Conservation (phyloP, 2,113 vertebrate species). For the Mus spicilegus region DNA sequence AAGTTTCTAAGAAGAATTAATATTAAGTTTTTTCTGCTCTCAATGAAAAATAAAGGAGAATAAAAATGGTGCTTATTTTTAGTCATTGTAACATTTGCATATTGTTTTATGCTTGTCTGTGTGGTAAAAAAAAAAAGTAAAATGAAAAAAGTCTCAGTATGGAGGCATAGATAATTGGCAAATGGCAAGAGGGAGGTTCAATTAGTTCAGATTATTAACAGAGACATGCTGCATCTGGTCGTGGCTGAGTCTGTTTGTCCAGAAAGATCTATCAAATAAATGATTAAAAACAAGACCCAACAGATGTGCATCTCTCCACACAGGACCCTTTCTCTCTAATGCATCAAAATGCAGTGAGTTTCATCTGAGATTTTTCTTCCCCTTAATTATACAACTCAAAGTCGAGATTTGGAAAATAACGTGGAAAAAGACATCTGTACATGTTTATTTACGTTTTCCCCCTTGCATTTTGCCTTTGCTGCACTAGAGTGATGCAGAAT, state of each 20-base stretch:
- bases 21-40: slow-evolving; percentile 67
- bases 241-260: slow-evolving; percentile 83
- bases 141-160: slow-evolving; percentile 41
- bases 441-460: slow-evolving; percentile 79
- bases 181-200: slow-evolving; percentile 82
- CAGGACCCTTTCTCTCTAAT: slow-evolving; percentile 68
- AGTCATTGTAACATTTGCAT: slow-evolving; percentile 76
- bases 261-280: slow-evolving; percentile 85
- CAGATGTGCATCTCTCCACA: slow-evolving; percentile 78
- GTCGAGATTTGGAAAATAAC: slow-evolving; percentile 64
- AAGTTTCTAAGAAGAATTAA: slow-evolving; percentile 46
- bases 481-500: slow-evolving; percentile 61
- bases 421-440: slow-evolving; percentile 79
- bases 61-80: slow-evolving; percentile 47
- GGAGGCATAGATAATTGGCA: slow-evolving; percentile 80
- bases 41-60: not conserved
- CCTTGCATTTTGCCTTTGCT: slow-evolving; percentile 50
- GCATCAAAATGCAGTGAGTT: slow-evolving; percentile 65
- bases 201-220: slow-evolving; percentile 86
- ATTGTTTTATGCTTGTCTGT: slow-evolving; percentile 74
- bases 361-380: slow-evolving; percentile 54
- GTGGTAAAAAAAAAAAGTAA: not conserved
- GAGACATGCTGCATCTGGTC: slow-evolving; percentile 83
- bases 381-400: slow-evolving; percentile 63
- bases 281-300: slow-evolving; percentile 82